Percentiles rank a stretch among this genome's conserved stretches.
Evolutionary conservation across 2,797 vertebrate genomes (phyloP).

Genomic region (Micropoecilia bifurca): DNA sequence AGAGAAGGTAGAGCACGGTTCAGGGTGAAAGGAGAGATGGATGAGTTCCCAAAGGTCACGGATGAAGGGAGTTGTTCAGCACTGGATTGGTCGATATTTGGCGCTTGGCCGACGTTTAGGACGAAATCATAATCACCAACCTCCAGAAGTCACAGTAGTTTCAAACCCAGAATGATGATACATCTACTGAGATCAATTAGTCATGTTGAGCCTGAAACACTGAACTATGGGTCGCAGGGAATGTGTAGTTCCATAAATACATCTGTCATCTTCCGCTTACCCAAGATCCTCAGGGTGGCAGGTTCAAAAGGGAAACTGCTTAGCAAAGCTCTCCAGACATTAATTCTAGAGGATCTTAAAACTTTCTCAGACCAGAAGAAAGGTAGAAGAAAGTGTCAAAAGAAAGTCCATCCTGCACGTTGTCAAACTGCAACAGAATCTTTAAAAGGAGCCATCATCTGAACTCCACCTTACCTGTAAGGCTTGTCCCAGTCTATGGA

Average conservation of each 20-base stretch:
- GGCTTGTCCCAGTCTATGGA: not conserved
- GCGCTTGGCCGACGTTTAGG: slow-evolving; percentile 37
- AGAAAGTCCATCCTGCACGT: not conserved
- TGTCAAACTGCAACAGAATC: not conserved
- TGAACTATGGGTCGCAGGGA: not conserved
- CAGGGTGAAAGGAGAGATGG: slow-evolving; percentile 51
- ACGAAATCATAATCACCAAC: slow-evolving; percentile 40
- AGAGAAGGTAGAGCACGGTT: slow-evolving; percentile 19
- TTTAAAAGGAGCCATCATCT: not conserved
- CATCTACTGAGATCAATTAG: not conserved
- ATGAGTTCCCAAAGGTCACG: slow-evolving; percentile 55
- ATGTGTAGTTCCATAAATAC: not conserved
- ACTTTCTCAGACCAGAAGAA: not conserved
- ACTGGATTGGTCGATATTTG: slow-evolving; percentile 51
- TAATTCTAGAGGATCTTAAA: not conserved
- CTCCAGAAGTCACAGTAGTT: slow-evolving; percentile 4
- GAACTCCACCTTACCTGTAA: not conserved
- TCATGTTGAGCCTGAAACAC: not conserved
- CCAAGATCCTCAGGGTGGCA: not conserved
- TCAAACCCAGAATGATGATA: slow-evolving; percentile 17
- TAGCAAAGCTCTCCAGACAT: not conserved
- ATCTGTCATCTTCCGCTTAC: not conserved
- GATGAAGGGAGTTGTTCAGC: slow-evolving; percentile 56
- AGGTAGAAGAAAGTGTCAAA: not conserved
- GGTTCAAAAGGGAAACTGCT: not conserved